Conservation (phyloP, 2,888 invertebrate genomes). For the Chesias legatella region DNA sequence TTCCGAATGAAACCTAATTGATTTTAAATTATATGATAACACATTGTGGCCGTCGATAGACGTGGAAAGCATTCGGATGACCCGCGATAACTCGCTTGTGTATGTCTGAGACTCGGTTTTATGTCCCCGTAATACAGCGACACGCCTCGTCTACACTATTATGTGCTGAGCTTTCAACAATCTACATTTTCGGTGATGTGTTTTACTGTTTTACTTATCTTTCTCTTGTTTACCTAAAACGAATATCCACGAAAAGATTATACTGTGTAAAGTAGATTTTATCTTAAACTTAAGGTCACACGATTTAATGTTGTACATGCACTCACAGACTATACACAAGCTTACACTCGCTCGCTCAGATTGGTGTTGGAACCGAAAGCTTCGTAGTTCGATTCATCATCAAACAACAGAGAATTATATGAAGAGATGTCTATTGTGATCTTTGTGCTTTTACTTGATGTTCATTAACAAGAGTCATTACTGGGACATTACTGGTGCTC, state of each 20-base stretch:
- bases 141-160: constrained; percentile 26
- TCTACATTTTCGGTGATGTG: constrained; percentile 8
- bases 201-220: constrained; percentile 17
- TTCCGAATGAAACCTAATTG: constrained; percentile 49
- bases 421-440: constrained; percentile 19
- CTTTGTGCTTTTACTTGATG: constrained; percentile 23
- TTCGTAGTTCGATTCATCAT: constrained; percentile 17
- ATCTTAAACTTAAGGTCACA: constrained; percentile 14
- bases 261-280: no score
- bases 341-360: not conserved
- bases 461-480: constrained; percentile 24
- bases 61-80: constrained; percentile 48
- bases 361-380: constrained; percentile 1
- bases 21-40: constrained; percentile 52
- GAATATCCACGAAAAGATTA: no score
- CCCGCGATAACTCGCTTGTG: constrained; percentile 41
- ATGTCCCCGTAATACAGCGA: constrained; percentile 30
- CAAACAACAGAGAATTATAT: constrained; percentile 12
- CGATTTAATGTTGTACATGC: constrained; percentile 4
- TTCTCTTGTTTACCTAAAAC: constrained; percentile 15
- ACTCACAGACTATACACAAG: no score
- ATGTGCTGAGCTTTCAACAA: constrained; percentile 21
- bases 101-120: constrained; percentile 31
- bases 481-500: constrained; percentile 22
- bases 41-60: constrained; percentile 42